Conservation (phyloP, 2,888 invertebrate genomes). For the Volucella inanis region DNA sequence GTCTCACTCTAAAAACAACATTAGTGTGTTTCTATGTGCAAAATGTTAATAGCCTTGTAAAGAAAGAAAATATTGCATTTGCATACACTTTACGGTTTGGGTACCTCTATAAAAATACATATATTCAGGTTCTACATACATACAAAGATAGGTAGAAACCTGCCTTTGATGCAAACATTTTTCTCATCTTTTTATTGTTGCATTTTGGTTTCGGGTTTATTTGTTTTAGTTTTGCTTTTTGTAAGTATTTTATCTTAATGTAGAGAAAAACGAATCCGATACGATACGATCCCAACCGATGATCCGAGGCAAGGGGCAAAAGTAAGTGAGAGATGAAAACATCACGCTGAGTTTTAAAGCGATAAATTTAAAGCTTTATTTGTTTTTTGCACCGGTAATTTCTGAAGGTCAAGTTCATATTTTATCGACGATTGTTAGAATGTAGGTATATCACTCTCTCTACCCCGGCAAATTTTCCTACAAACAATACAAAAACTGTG, state of each 20-base stretch:
- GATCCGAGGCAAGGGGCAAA: not conserved
- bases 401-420: slow-evolving; percentile 78
- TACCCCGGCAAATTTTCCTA: not conserved
- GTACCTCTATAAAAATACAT: no score
- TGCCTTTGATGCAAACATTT: no score
- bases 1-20: no score
- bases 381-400: slow-evolving; percentile 74
- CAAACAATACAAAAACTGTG: no score
- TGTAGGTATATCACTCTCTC: not conserved
- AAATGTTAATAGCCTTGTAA: no score
- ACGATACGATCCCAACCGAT: not conserved
- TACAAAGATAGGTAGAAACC: no score
- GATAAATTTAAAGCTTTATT: slow-evolving; percentile 64
- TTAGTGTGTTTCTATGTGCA: no score
- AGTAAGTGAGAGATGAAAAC: not conserved
- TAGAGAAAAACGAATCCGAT: not conserved
- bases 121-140: no score
- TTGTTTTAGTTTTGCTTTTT: not conserved
- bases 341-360: not conserved
- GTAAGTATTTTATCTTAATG: slow-evolving; percentile 1
- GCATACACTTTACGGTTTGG: no score
- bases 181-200: no score
- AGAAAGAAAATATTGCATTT: no score
- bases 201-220: no score
- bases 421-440: slow-evolving; percentile 72